phyloP scores from a whole-genome alignment of 2,888 invertebrate genomes.

The Tipula lateralis region DNA sequence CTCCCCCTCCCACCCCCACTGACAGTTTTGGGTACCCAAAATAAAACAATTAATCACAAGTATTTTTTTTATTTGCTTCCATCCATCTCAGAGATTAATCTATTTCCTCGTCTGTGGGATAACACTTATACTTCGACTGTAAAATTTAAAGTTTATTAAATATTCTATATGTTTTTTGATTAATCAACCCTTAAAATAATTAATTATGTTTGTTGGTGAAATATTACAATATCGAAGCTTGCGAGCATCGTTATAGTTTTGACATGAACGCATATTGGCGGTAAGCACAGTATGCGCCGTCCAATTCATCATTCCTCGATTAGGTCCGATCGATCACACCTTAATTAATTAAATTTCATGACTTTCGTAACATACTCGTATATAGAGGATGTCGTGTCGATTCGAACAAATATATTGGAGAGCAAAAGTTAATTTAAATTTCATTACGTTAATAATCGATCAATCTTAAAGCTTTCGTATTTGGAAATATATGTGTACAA shows the following conservation, averaged over 20 bases:
- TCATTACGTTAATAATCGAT: background rate
- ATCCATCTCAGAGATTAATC: background rate
- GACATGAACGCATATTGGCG: background rate
- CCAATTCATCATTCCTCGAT: background rate
- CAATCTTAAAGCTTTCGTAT: background rate
- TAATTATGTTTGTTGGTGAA: background rate
- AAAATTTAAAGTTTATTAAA: background rate
- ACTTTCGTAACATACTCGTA: background rate
- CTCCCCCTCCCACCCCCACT: background rate
- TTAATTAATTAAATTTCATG: conserved; percentile 9
- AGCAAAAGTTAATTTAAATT: background rate
- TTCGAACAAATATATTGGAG: background rate
- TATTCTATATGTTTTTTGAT: background rate
- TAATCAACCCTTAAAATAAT: background rate
- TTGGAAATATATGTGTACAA: background rate
- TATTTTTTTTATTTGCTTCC: background rate
- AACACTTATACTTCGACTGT: background rate
- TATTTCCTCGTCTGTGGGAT: background rate
- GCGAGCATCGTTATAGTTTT: too few species aligned
- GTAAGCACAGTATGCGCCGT: background rate
- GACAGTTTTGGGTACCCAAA: background rate
- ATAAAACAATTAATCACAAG: background rate
- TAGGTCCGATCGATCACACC: background rate
- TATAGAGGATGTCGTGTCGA: background rate
- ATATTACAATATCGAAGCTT: background rate